These are phyloP conservation scores for Leptinotarsa lineolata DNA, from an alignment of 1,140 invertebrate species.

Conservation along the genomic window DNA sequence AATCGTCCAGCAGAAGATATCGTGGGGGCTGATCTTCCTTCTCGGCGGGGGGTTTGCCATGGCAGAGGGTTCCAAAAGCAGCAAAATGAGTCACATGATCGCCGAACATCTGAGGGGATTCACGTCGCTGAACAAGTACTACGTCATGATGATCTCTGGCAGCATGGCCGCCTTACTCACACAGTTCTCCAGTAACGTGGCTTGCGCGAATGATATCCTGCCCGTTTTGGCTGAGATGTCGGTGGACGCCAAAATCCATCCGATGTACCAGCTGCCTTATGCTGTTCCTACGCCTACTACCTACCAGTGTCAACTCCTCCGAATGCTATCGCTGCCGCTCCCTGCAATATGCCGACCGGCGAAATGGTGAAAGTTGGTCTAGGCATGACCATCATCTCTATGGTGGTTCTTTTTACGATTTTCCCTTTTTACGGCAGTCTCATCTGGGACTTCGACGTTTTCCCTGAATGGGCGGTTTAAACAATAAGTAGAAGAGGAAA, in stretches of 20 bases:
- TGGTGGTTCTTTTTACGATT: slow-evolving; percentile 50
- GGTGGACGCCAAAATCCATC: slow-evolving; percentile 66
- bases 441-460: slow-evolving; percentile 61
- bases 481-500: background rate
- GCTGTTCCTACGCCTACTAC: slow-evolving; percentile 77
- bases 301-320: slow-evolving; percentile 84
- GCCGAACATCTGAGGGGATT: slow-evolving; percentile 68
- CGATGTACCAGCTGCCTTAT: slow-evolving; percentile 79
- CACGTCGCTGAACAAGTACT: slow-evolving; percentile 58
- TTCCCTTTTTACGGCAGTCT: slow-evolving; percentile 60
- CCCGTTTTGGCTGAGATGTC: slow-evolving; percentile 78
- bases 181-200: slow-evolving; percentile 83
- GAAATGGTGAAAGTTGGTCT: slow-evolving; percentile 69
- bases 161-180: slow-evolving; percentile 66
- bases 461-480: slow-evolving; percentile 58
- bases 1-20: slow-evolving; percentile 72
- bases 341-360: slow-evolving; percentile 74
- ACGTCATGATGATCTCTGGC: slow-evolving; percentile 66
- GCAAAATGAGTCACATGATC: slow-evolving; percentile 75
- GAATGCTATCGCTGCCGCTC: slow-evolving; percentile 91
- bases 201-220: slow-evolving; percentile 81
- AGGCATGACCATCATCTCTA: slow-evolving; percentile 51
- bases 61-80: slow-evolving; percentile 77
- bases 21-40: slow-evolving; percentile 78
- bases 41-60: slow-evolving; percentile 81